Conservation (phyloP, 2,888 invertebrate species). For the Epinotia demarniana region DNA sequence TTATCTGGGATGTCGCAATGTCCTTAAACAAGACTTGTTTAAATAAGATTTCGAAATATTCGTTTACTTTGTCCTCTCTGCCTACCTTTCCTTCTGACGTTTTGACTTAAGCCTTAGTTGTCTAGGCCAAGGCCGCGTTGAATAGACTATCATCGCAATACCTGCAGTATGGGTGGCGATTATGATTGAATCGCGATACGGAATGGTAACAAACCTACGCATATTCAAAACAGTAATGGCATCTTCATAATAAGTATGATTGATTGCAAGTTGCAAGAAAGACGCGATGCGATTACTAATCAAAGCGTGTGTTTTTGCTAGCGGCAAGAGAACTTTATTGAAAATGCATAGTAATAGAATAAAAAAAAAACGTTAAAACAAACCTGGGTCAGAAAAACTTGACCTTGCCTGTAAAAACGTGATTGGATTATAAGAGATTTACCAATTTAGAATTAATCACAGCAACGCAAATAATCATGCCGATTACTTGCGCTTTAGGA, state of each 20-base stretch:
- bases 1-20: conserved; percentile 40
- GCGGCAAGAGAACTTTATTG: not conserved
- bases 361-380: not conserved
- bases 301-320: not conserved
- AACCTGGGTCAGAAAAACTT: not conserved
- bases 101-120: conserved; percentile 21
- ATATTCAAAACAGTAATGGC: conserved; percentile 22
- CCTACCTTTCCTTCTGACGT: conserved; percentile 12
- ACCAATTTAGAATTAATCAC: conserved; percentile 7
- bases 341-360: not conserved
- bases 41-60: conserved; percentile 40
- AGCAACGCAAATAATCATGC: not conserved
- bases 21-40: conserved; percentile 39
- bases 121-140: conserved; percentile 38
- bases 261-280: conserved; percentile 9
- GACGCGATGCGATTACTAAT: conserved; percentile 6
- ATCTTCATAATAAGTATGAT: conserved; percentile 22
- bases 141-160: conserved; percentile 34
- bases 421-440: conserved; percentile 6
- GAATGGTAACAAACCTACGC: conserved; percentile 40
- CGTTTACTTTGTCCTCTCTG: conserved; percentile 24
- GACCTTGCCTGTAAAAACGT: not conserved
- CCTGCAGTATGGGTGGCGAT: conserved; percentile 35
- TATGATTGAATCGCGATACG: conserved; percentile 36
- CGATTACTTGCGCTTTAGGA: conserved; percentile 12